Evolutionary conservation across 2,113 vertebrate genomes (phyloP).

Genomic region (Tursiops truncatus): DNA sequence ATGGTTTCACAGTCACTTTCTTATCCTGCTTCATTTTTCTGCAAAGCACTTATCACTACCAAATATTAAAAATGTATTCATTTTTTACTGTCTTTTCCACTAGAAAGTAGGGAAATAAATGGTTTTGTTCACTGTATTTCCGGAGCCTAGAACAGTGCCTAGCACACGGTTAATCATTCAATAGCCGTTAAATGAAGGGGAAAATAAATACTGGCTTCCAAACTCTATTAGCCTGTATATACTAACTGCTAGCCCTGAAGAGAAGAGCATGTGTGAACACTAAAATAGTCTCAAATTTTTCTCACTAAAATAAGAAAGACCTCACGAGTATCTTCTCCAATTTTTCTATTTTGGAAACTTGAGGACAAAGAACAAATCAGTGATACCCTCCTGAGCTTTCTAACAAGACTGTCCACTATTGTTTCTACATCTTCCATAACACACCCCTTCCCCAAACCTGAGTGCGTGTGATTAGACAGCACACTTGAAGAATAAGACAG

Average conservation of each 20-base stretch:
- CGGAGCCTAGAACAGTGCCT: background rate
- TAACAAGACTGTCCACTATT: background rate
- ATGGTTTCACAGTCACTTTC: background rate
- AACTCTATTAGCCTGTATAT: background rate
- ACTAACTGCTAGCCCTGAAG: background rate
- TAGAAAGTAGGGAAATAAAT: background rate
- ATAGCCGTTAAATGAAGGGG: background rate
- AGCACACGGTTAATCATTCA: background rate
- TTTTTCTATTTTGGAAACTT: constrained; percentile 1
- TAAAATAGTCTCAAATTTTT: background rate
- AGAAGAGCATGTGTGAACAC: background rate
- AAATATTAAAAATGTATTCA: background rate
- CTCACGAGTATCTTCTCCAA: background rate
- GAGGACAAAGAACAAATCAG: constrained; percentile 9
- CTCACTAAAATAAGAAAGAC: constrained; percentile 28
- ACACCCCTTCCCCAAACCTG: background rate
- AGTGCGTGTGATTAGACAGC: background rate
- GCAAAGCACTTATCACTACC: background rate
- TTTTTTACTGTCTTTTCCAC: constrained; percentile 9
- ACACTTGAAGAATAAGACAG: background rate
- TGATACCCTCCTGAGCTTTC: background rate
- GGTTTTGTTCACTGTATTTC: background rate
- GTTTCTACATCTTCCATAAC: background rate
- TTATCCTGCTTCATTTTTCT: constrained; percentile 25
- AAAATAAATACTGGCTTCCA: constrained; percentile 4